Base-by-base conservation (phyloP, 2,113 vertebrate genomes). In the Nesoenas mayeri region DNA sequence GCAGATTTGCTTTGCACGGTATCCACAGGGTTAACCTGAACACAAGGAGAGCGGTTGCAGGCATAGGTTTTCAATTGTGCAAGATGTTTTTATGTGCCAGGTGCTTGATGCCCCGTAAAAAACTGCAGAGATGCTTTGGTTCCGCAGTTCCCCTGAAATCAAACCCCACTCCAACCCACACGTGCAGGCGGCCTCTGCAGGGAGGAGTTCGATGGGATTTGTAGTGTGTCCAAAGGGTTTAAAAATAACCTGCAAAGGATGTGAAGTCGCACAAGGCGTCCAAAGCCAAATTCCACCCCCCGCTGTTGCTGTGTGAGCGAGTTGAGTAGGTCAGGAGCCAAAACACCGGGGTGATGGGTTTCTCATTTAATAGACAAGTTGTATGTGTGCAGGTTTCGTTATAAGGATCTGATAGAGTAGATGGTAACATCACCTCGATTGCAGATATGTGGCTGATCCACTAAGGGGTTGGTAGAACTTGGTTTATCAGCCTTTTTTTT, bases 181-280 rank as follows among this genome's bases (percentile, higher is more conserved):
- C 12, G 12, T 50, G 44, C 31, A 44, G 75, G 72, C 62, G 42
- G 51, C 22, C 58, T 34, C 73, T 18, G 32, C 4, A 2, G 60
- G 42, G 15, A 57, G 7, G 51, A 61, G 42, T 44, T 71, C 3
- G 6, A 5, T 79, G 89, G 75, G 66, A 50, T 66, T 26, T 40
- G 72, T 66, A 60, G 29, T 32, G 28, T 53, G 72, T 44, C 79
- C 5, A 8, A 62, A 81, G 26, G 42, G 42, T 75, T 93, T 94
- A 61, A 91, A 91, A 96, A 93, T 78, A 71, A 94, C 56, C 66
- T 32, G 10, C 40, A 78, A 86, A 82, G 75, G 93, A 88, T 80
- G 67, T 31, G 71, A 64, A 66, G 58, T 38, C 62, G 29, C 21
- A n/a, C 47, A 28, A 79, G 88, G 38, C 69, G 72, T 82, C 78